Evolutionary conservation across 2,797 vertebrate species (phyloP).

Genomic region (Salarias fasciatus): DNA sequence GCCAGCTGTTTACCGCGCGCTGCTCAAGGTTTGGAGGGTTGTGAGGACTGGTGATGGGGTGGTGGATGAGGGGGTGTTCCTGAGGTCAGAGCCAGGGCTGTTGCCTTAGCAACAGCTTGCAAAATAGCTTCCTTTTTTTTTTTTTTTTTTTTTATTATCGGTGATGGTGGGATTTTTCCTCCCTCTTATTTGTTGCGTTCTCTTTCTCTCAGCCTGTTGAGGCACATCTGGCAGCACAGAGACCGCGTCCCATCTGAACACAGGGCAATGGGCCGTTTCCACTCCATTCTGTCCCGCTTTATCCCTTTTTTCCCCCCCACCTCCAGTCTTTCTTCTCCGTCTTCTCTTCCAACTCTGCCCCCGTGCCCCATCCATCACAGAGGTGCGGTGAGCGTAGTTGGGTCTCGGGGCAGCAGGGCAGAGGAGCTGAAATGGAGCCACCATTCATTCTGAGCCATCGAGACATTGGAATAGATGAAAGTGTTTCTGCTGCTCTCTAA

Average conservation of each 20-base stretch:
- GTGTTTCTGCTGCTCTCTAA: conserved; percentile 38
- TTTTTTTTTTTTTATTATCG: conserved; percentile 60
- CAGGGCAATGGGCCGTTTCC: conserved; percentile 39
- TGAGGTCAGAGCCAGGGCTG: conserved; percentile 77
- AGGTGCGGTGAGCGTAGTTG: conserved; percentile 40
- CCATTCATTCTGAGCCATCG: conserved; percentile 43
- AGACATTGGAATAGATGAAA: conserved; percentile 49
- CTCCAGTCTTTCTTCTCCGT: conserved; percentile 7
- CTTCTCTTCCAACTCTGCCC: conserved; percentile 18
- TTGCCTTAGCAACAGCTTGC: conserved; percentile 76
- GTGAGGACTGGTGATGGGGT: conserved; percentile 30
- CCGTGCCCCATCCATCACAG: conserved; percentile 57
- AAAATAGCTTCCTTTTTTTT: conserved; percentile 64
- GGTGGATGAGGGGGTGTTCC: conserved; percentile 60
- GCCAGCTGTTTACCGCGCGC: conserved; percentile 74
- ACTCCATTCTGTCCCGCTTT: conserved; percentile 35
- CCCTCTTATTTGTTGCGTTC: neutral
- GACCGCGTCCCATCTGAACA: conserved; percentile 39
- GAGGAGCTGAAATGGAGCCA: conserved; percentile 58
- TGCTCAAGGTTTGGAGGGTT: conserved; percentile 67
- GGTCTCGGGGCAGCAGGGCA: conserved; percentile 47
- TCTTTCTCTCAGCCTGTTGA: conserved; percentile 26
- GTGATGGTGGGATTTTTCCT: conserved; percentile 57
- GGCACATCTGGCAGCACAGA: conserved; percentile 58
- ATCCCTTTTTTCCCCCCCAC: conserved; percentile 5